These are phyloP conservation scores for Sisyra terminalis DNA, from an alignment of 2,888 invertebrate genomes.

Conservation along the genomic window DNA sequence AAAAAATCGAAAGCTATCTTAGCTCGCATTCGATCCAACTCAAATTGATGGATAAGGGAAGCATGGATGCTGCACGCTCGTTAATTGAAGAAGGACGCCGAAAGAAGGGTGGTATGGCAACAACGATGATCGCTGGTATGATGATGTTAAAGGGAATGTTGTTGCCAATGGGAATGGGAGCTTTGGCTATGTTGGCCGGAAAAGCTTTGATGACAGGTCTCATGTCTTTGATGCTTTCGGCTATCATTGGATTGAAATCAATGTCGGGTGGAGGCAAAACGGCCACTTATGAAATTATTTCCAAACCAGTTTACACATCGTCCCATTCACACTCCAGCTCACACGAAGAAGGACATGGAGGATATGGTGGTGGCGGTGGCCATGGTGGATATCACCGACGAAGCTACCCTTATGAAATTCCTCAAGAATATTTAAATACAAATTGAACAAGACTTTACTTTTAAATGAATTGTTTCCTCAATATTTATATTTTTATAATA, in stretches of 20 bases:
- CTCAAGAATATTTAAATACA: no score
- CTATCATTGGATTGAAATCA: conserved; percentile 58
- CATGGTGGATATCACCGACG: no score
- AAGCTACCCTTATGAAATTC: no score
- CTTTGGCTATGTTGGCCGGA: conserved; percentile 60
- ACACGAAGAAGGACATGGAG: conserved; percentile 33
- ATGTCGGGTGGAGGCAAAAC: conserved; percentile 47
- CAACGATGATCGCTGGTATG: conserved; percentile 32
- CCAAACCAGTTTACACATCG: conserved; percentile 62
- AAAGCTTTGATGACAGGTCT: conserved; percentile 71
- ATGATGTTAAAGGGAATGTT: conserved; percentile 52
- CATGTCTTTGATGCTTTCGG: conserved; percentile 62
- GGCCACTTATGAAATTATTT: conserved; percentile 71
- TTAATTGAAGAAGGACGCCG: conserved; percentile 32
- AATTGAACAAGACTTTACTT: no score
- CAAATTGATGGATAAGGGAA: conserved; percentile 46
- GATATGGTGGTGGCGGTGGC: conserved; percentile 7
- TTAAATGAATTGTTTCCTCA: no score
- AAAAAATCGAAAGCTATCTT: conserved; percentile 51
- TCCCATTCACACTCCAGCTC: conserved; percentile 47
- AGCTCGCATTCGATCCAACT: conserved; percentile 58
- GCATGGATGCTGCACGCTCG: conserved; percentile 37
- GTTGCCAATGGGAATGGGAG: conserved; percentile 57
- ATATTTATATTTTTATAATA: no score
- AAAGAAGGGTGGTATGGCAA: conserved; percentile 27